Evolutionary conservation across 2,113 vertebrate genomes (phyloP).

Genomic region (Paedocypris sp.): DNA sequence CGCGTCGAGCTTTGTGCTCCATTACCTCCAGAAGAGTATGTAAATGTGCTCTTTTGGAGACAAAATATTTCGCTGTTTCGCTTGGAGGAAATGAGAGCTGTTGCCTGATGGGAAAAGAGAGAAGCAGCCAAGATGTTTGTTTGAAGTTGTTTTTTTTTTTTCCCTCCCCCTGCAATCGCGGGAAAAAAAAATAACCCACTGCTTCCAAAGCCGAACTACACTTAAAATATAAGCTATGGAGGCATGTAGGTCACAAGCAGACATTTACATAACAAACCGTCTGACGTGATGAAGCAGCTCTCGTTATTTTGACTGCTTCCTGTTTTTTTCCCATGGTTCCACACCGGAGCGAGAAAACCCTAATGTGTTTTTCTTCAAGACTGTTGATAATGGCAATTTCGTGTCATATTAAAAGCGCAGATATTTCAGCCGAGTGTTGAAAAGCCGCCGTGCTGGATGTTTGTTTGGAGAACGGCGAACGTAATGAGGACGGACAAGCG

Average conservation of each 20-base stretch:
- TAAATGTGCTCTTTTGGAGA: slow-evolving; percentile 37
- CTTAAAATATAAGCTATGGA: slow-evolving; percentile 30
- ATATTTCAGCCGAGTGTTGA: neutral
- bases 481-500: neutral
- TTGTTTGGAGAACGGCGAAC: slow-evolving; percentile 9
- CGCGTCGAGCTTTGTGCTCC: slow-evolving; percentile 29
- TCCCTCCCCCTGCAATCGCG: slow-evolving; percentile 24
- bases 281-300: slow-evolving; percentile 9
- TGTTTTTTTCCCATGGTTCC: neutral
- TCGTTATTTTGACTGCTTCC: slow-evolving; percentile 17
- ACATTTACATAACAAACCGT: slow-evolving; percentile 30
- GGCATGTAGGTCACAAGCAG: slow-evolving; percentile 28
- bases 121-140: slow-evolving; percentile 9
- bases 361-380: neutral
- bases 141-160: too few species aligned
- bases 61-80: slow-evolving; percentile 37
- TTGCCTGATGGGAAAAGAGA: slow-evolving; percentile 22
- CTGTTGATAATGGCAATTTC: neutral
- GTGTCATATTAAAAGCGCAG: neutral
- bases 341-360: neutral
- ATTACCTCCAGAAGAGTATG: slow-evolving; percentile 36
- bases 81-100: slow-evolving; percentile 41
- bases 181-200: slow-evolving; percentile 6
- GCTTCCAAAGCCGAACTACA: slow-evolving; percentile 14
- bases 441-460: neutral